phyloP scores from a whole-genome alignment of 2,797 vertebrate genomes.

The Hypotaenidia okinawae region DNA sequence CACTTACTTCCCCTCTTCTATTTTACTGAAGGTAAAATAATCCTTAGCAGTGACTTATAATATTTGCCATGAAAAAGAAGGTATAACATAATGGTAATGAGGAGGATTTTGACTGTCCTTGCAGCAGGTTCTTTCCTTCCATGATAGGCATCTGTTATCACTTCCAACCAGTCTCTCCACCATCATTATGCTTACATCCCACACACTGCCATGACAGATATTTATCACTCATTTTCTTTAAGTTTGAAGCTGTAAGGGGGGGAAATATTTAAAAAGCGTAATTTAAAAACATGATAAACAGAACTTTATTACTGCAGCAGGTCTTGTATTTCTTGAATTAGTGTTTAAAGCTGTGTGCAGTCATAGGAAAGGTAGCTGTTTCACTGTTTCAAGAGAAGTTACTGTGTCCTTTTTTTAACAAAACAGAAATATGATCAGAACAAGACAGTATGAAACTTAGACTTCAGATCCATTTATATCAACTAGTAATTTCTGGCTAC shows the following conservation, averaged over 20 bases:
- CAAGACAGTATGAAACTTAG: neutral
- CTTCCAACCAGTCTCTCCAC: neutral
- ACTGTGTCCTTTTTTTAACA: neutral
- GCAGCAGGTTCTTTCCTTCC: neutral
- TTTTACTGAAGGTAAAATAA: neutral
- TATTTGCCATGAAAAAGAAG: neutral
- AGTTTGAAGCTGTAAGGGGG: neutral
- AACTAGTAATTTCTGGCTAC: neutral
- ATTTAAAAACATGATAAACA: neutral
- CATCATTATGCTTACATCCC: neutral
- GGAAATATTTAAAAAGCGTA: rapidly evolving
- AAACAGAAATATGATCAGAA: neutral
- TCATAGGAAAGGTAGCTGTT: neutral
- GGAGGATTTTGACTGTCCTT: neutral
- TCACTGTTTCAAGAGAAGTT: neutral
- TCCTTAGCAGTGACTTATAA: neutral
- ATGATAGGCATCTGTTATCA: neutral
- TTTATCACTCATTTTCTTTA: neutral
- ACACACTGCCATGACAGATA: neutral
- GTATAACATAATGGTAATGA: neutral
- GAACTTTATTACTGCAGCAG: neutral
- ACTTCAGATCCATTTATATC: neutral
- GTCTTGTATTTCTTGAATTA: neutral
- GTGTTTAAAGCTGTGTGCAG: neutral
- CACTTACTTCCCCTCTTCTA: neutral